Evolutionary conservation across 2,113 vertebrate species (phyloP), one percentile per base, ranked within the genome.

Genomic region (Percina caprodes): DNA sequence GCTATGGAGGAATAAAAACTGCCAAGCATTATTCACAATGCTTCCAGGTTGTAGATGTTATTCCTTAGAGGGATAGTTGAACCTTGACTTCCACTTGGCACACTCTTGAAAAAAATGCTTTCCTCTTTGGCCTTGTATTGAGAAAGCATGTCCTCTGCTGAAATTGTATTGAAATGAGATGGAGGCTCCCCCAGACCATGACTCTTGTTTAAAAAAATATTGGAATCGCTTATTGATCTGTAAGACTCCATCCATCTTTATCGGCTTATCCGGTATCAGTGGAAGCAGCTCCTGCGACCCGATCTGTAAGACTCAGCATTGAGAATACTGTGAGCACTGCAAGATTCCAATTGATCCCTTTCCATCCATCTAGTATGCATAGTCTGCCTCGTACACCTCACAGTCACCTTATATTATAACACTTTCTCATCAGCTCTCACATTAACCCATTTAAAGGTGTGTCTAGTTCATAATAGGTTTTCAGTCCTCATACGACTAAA

Each of bases 171-270:
- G 58, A 88, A 89, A 85, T 62, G 19, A 85, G 62, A 63, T 62
- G 78, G 75, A 77, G 69, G 66, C 63, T 82, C 81, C 54, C 42
- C 42, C 51, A 87, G 79, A 91, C 75, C 54, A 65, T 75, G 80
- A 88, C 80, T 89, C 82, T 39, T 83, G 26, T 79, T 30, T 30
- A 30, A 30, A 30, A 30, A 30, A 30, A 30, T 30, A 30, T 74
- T 74, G 81, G 90, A 94, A 93, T 93, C 75, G 86, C 54, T 86
- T 94, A 93, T 94, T 92, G 91, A 94, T 92, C 80, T 65, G n/a
- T 71, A 33, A 74, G 84, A 78, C 51, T 35, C 81, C 30, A 30
- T 30, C 30, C 30, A 30, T 30, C 30, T 30, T 30, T 4, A 4
- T 30, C 30, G 3, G 30, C 30, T 4, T 30, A 30, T 30, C 30